phyloP scores from a whole-genome alignment of 2,888 invertebrate genomes.

The Halocaridina rubra region DNA sequence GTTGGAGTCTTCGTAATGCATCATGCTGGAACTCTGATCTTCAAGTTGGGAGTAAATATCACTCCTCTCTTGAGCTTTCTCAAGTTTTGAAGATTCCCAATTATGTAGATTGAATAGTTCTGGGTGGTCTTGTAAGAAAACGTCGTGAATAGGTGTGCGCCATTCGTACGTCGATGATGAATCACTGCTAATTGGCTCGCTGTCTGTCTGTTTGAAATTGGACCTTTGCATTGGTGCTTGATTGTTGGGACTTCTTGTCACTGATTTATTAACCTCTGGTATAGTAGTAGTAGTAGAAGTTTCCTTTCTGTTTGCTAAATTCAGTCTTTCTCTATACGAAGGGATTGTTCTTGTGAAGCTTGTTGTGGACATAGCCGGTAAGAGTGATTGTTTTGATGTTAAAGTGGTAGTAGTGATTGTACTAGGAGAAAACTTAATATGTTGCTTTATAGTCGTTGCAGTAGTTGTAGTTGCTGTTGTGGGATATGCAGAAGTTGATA shows the following conservation, averaged over 20 bases:
- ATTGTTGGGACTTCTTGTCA: too few relatives aligned
- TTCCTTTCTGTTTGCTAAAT: neutral
- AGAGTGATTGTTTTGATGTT: neutral
- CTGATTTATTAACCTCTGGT: too few relatives aligned
- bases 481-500: neutral
- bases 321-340: neutral
- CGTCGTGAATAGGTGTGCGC: conserved; percentile 14
- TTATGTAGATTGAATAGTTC: conserved; percentile 15
- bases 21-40: neutral
- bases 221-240: neutral
- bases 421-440: neutral
- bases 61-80: neutral
- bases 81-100: conserved; percentile 31
- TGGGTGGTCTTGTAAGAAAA: conserved; percentile 16
- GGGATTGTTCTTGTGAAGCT: neutral
- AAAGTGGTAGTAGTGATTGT: neutral
- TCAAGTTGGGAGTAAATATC: neutral
- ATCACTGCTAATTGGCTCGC: neutral
- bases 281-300: too few relatives aligned
- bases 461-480: neutral
- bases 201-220: neutral
- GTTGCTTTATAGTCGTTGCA: neutral
- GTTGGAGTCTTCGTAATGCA: neutral
- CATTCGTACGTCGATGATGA: neutral
- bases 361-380: neutral